Conservation (phyloP, 2,888 invertebrate species). For the Pyrrhia umbra region DNA sequence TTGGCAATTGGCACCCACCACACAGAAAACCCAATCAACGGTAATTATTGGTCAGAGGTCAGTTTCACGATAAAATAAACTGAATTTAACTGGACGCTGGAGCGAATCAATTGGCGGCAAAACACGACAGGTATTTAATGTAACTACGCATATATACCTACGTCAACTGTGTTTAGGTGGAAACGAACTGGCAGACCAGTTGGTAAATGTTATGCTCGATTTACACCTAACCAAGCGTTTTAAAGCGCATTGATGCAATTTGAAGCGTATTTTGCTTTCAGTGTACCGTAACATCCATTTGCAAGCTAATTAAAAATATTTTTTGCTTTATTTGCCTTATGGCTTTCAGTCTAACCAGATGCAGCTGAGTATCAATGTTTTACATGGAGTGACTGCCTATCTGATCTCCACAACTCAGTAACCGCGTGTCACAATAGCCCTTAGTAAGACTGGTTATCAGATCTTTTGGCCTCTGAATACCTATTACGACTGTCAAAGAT, state of each 20-base stretch:
- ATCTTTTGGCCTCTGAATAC: no score
- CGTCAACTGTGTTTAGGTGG: neutral
- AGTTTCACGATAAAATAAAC: conserved; percentile 34
- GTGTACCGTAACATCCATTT: neutral
- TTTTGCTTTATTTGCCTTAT: no score
- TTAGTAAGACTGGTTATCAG: no score
- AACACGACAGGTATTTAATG: neutral
- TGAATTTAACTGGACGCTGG: neutral
- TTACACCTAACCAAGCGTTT: neutral
- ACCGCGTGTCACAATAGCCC: no score
- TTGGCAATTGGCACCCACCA: conserved; percentile 40
- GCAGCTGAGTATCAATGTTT: no score
- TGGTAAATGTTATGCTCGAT: conserved; percentile 1
- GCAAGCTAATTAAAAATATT: neutral
- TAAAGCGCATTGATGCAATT: neutral
- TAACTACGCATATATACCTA: neutral
- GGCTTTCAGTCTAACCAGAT: no score
- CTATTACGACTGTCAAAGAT: no score
- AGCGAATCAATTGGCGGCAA: neutral
- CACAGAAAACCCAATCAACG: conserved; percentile 41
- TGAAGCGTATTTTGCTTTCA: neutral
- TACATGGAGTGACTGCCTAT: no score
- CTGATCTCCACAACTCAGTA: no score
- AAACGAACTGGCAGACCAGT: neutral
- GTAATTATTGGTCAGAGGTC: conserved; percentile 37